Evolutionary conservation across 2,888 invertebrate genomes (phyloP).

Genomic region (Cartodere bifasciata): DNA sequence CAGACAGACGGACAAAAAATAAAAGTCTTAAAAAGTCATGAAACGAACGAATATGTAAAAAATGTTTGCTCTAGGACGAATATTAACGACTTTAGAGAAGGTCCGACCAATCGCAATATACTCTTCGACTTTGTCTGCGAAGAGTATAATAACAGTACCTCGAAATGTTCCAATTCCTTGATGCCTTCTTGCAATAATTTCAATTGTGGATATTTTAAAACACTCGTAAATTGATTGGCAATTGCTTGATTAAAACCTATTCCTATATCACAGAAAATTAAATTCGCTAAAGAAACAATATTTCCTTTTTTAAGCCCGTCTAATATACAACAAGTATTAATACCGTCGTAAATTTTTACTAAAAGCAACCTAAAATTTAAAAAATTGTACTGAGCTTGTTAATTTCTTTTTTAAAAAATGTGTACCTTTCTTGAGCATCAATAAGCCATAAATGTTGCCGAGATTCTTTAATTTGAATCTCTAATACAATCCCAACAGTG

Average conservation of each 20-base stretch:
- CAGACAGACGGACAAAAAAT: no score
- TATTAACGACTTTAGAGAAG: no score
- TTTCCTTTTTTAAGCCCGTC: constrained; percentile 46
- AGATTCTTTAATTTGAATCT: constrained; percentile 38
- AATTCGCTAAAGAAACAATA: constrained; percentile 47
- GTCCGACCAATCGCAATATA: no score
- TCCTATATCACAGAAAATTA: constrained; percentile 42
- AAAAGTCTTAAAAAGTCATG: no score
- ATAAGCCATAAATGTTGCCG: constrained; percentile 48
- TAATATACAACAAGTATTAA: constrained; percentile 34
- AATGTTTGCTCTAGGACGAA: no score
- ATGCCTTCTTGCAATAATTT: constrained; percentile 36
- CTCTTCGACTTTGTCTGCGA: no score
- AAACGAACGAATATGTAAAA: no score
- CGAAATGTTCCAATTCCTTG: constrained; percentile 36
- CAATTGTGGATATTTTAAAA: constrained; percentile 49
- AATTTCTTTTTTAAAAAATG: constrained; percentile 26
- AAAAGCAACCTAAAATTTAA: constrained; percentile 30
- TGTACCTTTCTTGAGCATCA: constrained; percentile 43
- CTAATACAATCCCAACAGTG: constrained; percentile 53
- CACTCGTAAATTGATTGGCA: constrained; percentile 47
- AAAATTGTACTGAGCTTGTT: constrained; percentile 2
- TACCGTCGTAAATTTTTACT: constrained; percentile 35
- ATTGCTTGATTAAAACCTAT: constrained; percentile 44
- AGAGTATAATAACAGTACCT: no score